These are phyloP conservation scores for Pelobates cultripes DNA, from an alignment of 2,797 vertebrate species.

Conservation along the genomic window DNA sequence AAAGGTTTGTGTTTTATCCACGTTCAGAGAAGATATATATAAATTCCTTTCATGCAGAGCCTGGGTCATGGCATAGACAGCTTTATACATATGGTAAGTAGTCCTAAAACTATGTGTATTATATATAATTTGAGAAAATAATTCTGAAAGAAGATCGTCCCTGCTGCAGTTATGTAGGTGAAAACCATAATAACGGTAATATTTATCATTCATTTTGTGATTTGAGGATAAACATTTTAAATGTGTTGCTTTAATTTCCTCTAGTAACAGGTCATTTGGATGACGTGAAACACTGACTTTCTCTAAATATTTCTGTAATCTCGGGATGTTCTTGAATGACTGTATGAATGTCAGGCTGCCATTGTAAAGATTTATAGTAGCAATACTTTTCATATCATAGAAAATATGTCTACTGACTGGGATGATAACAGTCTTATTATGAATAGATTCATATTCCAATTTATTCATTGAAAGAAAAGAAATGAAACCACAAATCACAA, in stretches of 20 bases:
- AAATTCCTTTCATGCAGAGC: conserved; percentile 7
- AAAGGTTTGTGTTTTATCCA: not conserved
- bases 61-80: conserved; percentile 19
- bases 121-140: not conserved
- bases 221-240: not conserved
- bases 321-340: not conserved
- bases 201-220: not conserved
- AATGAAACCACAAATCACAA: conserved; percentile 14
- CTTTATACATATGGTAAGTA: not conserved
- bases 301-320: not conserved
- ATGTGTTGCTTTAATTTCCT: not conserved
- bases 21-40: not conserved
- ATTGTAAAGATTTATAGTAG: not conserved
- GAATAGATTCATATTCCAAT: not conserved
- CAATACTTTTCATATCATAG: not conserved
- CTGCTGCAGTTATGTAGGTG: not conserved
- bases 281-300: not conserved
- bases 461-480: not conserved
- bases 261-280: conserved; percentile 11
- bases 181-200: not conserved
- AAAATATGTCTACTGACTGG: not conserved
- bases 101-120: not conserved
- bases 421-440: conserved; percentile 18
- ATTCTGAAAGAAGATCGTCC: not conserved
- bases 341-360: not conserved